Conservation (phyloP, 2,797 vertebrate genomes). For the Phoeniculus purpureus region DNA sequence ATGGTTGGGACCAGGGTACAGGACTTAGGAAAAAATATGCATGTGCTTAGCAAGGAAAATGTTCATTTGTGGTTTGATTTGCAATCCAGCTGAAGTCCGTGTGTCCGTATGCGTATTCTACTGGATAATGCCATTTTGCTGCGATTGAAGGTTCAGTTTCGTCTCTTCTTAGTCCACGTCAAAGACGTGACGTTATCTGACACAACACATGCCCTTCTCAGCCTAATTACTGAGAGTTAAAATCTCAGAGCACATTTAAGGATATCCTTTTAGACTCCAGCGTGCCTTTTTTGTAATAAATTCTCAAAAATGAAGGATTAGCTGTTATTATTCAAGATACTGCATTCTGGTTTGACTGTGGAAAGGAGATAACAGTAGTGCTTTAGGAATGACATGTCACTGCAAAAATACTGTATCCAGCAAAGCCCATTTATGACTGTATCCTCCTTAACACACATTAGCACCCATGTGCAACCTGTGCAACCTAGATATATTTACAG, state of each 20-base stretch:
- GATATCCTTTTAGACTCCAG: slow-evolving; percentile 23
- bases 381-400: background rate
- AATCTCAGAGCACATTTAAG: slow-evolving; percentile 10
- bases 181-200: slow-evolving; percentile 34
- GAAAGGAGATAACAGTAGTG: background rate
- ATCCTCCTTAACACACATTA: background rate
- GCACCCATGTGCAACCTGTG: background rate
- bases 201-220: background rate
- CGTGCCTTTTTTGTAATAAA: slow-evolving; percentile 21
- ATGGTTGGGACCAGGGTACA: background rate
- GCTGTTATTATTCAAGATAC: slow-evolving; percentile 30
- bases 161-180: background rate
- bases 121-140: background rate
- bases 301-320: slow-evolving; percentile 56
- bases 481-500: background rate
- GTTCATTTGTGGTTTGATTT: background rate
- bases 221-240: slow-evolving; percentile 14
- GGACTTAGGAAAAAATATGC: background rate
- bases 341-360: slow-evolving; percentile 18
- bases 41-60: background rate
- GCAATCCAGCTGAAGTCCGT: background rate
- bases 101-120: background rate
- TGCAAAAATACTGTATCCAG: background rate
- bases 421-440: background rate
- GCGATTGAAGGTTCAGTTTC: background rate